Base-by-base conservation (phyloP, 2,113 vertebrate genomes). In the Leptocoma aspasia region DNA sequence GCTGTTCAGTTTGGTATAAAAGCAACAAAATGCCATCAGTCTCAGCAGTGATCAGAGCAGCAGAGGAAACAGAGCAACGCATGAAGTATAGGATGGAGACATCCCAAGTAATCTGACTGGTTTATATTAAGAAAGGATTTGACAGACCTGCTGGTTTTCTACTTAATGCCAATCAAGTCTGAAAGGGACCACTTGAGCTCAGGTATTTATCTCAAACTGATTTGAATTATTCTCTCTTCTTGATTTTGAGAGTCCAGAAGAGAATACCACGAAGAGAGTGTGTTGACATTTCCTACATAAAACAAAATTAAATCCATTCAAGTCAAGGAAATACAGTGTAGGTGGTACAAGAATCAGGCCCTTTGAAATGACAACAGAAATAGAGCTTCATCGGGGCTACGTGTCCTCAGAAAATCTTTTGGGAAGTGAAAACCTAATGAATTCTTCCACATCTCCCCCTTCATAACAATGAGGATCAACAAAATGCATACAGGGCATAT, bases 1-100 rank as follows among this genome's bases (percentile, higher is more conserved):
- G 49, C 41, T 42, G 31, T 79, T 95, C 53, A n/a, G 24, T 91
- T 83, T 95, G 78, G 69, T 97, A 94, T 96, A 97, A 98, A 95
- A 96, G 86, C 90, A 97, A 92, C 47, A 90, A 79, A 87, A 70
- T 63, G 20, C 24, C n/a, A 42, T 53, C 41, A 23, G 41, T 77
- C 60, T 94, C 87, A 56, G 71, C 54, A 88, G 86, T 81, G 76
- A 96, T 75, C 90, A 89, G 88, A 94, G 49, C n/a, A 92, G 81
- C 19, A 75, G 65, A 86, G 59, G 60, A 94, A 97, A 90, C 7
- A 87, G 68, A 95, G 39, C 73, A 92, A 91, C 59, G 57, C 9
- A 35, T 77, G 15, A 92, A 94, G 19, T 60, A 31, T 19, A 81
- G 27, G 27, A 94, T 35, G 59, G 78, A 79, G 22, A 33, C n/a